Conservation (phyloP, 1,140 invertebrate species). For the Meloidogyne floridensis region DNA sequence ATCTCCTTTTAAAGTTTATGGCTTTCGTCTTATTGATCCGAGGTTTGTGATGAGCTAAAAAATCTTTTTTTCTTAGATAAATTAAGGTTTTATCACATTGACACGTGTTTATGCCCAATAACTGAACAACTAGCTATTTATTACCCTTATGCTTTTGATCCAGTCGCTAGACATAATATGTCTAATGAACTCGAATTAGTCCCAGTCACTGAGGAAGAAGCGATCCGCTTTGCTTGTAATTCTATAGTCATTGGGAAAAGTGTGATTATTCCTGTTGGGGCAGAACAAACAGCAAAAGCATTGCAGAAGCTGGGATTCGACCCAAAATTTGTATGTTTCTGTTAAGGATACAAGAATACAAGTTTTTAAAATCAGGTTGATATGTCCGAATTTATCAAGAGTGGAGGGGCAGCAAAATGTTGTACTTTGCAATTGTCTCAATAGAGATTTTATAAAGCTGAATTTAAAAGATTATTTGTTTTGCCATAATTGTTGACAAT, state of each 20-base stretch:
- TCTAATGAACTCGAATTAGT: slow-evolving; percentile 60
- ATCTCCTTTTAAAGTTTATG: slow-evolving; percentile 56
- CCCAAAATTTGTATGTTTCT: slow-evolving; percentile 42
- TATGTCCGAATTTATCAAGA: slow-evolving; percentile 65
- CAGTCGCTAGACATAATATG: slow-evolving; percentile 62
- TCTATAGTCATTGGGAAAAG: slow-evolving; percentile 63
- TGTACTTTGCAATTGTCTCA: slow-evolving; percentile 57
- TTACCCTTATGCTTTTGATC: slow-evolving; percentile 63
- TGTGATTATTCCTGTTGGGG: slow-evolving; percentile 52
- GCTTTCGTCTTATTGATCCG: slow-evolving; percentile 58
- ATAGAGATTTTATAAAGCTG: not conserved
- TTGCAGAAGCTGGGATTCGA: slow-evolving; percentile 56
- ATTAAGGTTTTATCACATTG: slow-evolving; percentile 65
- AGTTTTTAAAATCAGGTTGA: slow-evolving; percentile 32
- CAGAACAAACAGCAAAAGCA: slow-evolving; percentile 58
- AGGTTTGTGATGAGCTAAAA: slow-evolving; percentile 34
- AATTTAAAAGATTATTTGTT: not conserved
- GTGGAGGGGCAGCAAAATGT: slow-evolving; percentile 62
- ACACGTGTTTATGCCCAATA: slow-evolving; percentile 65
- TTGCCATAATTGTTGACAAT: too few species aligned
- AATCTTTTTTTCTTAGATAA: slow-evolving; percentile 25
- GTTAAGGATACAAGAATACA: not conserved
- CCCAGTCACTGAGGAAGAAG: slow-evolving; percentile 56
- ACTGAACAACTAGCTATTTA: slow-evolving; percentile 59
- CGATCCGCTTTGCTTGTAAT: slow-evolving; percentile 62